Base-by-base conservation (phyloP, 2,888 invertebrate species). In the Rhopalosiphum nymphaeae region DNA sequence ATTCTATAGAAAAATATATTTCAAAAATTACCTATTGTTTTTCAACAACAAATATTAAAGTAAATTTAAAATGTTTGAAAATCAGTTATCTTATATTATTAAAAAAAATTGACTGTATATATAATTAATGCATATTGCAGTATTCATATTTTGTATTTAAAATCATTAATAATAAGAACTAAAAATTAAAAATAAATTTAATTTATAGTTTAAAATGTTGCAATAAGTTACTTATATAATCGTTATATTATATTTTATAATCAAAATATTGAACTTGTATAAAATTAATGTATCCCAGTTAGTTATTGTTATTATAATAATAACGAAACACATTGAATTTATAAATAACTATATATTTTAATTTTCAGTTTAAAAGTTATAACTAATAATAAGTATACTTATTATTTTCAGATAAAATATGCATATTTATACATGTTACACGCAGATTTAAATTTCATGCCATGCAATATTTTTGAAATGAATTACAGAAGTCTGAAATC, bases 361-460 rank as follows among this genome's bases (percentile, higher is more conserved):
- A 67, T 49, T 84, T 53, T 13, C 26, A 26, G 5, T 56, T 36
- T 26, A 21, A 11, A 26, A 57, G 3, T n/a, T n/a, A n/a, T n/a
- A n/a, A n/a, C n/a, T n/a, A n/a, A n/a, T n/a, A n/a, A n/a, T n/a
- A n/a, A n/a, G n/a, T n/a, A 11, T 4, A 57, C 0, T 46, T 57
- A 5, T 57, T 56, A 46, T 89, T 56, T 57, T 84, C 26, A 93
- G 93, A 84, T 93, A 9, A n/a, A 85, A 26, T 46, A 57, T 29
- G 44, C 89, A 57, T 90, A 85, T 46, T 49, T 93, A 29, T 85
- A 93, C 21, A 93, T 93, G 89, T 7, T 89, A 85, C 93, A 93
- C 16, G 57, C 36, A n/a, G 89, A 85, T 57, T 93, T 90, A 29
- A 85, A 13, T 5, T 90, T 93, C 11, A 90, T 49, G 56, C 93